Percentiles rank a stretch among this genome's conserved stretches.
Conservation (phyloP, 1,140 invertebrate genomes). For the Thereuonema tuberculata region DNA sequence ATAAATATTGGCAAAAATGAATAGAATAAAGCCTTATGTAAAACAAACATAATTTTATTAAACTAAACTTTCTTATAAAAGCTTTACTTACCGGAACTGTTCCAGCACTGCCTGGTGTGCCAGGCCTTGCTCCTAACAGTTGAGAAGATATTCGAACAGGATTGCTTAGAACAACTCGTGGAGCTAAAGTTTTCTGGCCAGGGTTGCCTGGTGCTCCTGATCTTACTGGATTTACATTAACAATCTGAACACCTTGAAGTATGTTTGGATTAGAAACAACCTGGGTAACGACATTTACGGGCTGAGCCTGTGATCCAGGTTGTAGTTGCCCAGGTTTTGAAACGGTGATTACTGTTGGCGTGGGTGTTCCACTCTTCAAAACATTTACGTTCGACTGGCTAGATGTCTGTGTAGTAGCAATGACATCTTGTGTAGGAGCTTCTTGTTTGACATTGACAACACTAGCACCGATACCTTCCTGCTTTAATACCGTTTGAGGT, state of each 20-base stretch:
- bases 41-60: no score
- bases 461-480: not conserved
- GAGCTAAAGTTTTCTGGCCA: slow-evolving; percentile 55
- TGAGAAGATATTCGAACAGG: slow-evolving; percentile 38
- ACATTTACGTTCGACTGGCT: not conserved
- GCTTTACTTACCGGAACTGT: slow-evolving; percentile 12
- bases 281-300: slow-evolving; percentile 27
- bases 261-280: slow-evolving; percentile 23
- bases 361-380: slow-evolving; percentile 5
- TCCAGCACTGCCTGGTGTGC: slow-evolving; percentile 24
- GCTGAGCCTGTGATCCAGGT: slow-evolving; percentile 16
- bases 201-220: slow-evolving; percentile 44
- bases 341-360: not conserved
- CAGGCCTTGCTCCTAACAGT: slow-evolving; percentile 61
- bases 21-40: no score
- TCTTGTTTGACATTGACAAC: not conserved
- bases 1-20: no score
- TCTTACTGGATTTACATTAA: slow-evolving; percentile 58
- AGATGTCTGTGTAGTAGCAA: not conserved
- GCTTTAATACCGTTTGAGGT: not conserved
- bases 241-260: slow-evolving; percentile 47
- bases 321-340: slow-evolving; percentile 14
- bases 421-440: not conserved
- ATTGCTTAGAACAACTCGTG: slow-evolving; percentile 57
- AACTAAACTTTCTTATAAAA: no score